A percentile compares a stretch with the other conserved stretches of the same genome.
Evolutionary conservation across 2,797 vertebrate species (phyloP).

Genomic region (Xyrichtys novacula): DNA sequence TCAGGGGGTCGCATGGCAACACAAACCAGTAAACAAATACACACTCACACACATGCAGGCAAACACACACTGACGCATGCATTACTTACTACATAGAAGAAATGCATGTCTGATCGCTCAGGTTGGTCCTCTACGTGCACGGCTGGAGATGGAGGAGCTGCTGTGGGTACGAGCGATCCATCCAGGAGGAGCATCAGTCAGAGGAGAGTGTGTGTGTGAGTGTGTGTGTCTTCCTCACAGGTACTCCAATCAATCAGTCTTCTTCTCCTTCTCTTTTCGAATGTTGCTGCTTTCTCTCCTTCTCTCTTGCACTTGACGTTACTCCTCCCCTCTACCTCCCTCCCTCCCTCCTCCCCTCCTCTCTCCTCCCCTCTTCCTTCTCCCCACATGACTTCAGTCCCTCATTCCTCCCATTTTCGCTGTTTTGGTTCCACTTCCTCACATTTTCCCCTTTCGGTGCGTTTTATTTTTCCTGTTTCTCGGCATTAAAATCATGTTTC

Average conservation of each 20-base stretch:
- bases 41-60: constrained; percentile 1
- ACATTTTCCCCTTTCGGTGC: not conserved
- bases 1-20: not conserved
- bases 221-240: constrained; percentile 7
- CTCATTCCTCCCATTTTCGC: constrained; percentile 40
- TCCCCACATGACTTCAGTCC: constrained; percentile 38
- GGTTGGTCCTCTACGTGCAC: constrained; percentile 49
- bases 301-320: constrained; percentile 60
- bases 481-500: not conserved
- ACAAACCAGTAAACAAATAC: not conserved
- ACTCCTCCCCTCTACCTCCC: constrained; percentile 24
- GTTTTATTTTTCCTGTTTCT: constrained; percentile 4
- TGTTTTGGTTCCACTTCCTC: constrained; percentile 48
- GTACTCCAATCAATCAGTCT: constrained; percentile 28
- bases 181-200: constrained; percentile 57
- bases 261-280: constrained; percentile 3
- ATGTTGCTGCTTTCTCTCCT: constrained; percentile 9
- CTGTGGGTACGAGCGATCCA: constrained; percentile 38
- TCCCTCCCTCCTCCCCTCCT: not conserved
- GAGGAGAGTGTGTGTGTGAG: constrained; percentile 26
- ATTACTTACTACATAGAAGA: constrained; percentile 82
- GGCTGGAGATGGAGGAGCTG: constrained; percentile 23
- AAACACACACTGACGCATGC: not conserved
- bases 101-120: constrained; percentile 78
- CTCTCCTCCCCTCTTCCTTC: constrained; percentile 7